phyloP scores from a whole-genome alignment of 1,140 invertebrate species.

The Plectrocnemia conspersa region DNA sequence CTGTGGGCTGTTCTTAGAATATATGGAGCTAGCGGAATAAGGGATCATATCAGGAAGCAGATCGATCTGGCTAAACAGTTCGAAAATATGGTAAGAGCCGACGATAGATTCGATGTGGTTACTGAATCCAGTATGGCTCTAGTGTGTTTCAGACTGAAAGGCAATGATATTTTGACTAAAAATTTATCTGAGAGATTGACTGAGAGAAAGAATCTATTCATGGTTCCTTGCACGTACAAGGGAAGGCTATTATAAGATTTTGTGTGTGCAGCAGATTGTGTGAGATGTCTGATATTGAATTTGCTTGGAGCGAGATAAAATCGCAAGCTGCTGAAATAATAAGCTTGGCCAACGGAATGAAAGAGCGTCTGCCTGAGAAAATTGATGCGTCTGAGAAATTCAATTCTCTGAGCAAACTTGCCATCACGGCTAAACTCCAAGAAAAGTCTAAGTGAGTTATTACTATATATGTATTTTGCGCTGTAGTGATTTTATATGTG shows the following conservation, averaged over 20 bases:
- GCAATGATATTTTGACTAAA: slow-evolving; percentile 79
- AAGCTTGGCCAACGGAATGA: slow-evolving; percentile 9
- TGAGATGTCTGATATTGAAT: slow-evolving; percentile 74
- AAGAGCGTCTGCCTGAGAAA: slow-evolving; percentile 22
- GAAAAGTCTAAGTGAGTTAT: slow-evolving; percentile 28
- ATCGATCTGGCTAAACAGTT: slow-evolving; percentile 80
- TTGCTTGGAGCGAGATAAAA: slow-evolving; percentile 74
- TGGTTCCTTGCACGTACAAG: slow-evolving; percentile 88
- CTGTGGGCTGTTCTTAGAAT: slow-evolving; percentile 89
- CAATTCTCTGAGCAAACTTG: slow-evolving; percentile 17
- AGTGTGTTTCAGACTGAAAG: slow-evolving; percentile 91
- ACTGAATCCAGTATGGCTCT: slow-evolving; percentile 84
- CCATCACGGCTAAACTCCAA: slow-evolving; percentile 16
- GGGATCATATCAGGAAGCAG: slow-evolving; percentile 72
- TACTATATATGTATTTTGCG: no score
- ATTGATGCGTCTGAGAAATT: slow-evolving; percentile 25
- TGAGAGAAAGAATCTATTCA: slow-evolving; percentile 85
- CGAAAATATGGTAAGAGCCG: slow-evolving; percentile 62
- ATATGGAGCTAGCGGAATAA: slow-evolving; percentile 76
- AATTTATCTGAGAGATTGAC: slow-evolving; percentile 80
- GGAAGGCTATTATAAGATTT: slow-evolving; percentile 81
- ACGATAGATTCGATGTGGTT: slow-evolving; percentile 81
- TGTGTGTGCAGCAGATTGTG: slow-evolving; percentile 85
- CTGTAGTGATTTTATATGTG: no score
- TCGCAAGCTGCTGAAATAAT: slow-evolving; percentile 23